phyloP scores from a whole-genome alignment of 2,113 vertebrate genomes.

The Gulo gulo region DNA sequence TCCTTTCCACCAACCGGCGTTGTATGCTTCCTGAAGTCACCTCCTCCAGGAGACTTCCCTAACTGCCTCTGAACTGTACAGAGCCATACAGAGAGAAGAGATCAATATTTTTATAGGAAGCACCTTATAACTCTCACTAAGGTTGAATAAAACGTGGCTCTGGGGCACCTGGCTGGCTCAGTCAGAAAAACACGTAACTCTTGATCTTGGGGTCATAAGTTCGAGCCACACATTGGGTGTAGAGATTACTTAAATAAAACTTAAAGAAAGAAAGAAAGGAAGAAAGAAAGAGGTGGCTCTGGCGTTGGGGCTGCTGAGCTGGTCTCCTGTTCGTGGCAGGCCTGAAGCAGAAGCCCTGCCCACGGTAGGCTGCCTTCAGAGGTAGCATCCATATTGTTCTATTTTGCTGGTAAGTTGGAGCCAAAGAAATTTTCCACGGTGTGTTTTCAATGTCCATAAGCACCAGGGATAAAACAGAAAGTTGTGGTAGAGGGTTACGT shows the following conservation, averaged over 20 bases:
- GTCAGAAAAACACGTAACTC: neutral
- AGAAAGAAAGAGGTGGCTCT: neutral
- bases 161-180: neutral
- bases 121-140: neutral
- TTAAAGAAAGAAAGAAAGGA: neutral
- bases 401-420: neutral
- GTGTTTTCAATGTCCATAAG: neutral
- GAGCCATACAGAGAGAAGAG: neutral
- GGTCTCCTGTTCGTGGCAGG: neutral
- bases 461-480: neutral
- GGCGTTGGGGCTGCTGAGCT: accelerated
- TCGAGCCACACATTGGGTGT: neutral
- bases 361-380: neutral
- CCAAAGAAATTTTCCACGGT: neutral
- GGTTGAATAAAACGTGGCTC: too few species aligned
- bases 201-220: neutral
- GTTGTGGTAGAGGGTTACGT: neutral
- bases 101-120: neutral
- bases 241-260: neutral
- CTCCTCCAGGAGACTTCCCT: neutral
- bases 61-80: neutral
- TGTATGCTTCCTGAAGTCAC: neutral
- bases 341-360: neutral
- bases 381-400: neutral
- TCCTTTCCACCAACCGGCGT: neutral